Conservation (phyloP, 2,888 invertebrate species). For the Campoplex capitator region DNA sequence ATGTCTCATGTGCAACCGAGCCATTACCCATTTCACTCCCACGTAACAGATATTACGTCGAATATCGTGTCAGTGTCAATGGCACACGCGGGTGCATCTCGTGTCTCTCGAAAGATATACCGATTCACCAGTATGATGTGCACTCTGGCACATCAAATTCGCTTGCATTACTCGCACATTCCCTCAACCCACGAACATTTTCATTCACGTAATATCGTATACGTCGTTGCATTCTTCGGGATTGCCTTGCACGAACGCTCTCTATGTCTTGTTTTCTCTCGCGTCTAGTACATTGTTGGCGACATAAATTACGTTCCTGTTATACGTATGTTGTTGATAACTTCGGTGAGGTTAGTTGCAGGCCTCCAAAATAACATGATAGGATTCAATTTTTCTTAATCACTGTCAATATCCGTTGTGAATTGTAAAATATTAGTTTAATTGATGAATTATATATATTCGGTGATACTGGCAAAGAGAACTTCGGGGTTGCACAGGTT, state of each 20-base stretch:
- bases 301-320: neutral
- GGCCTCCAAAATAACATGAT: neutral
- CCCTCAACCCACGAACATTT: neutral
- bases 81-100: constrained; percentile 72
- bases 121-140: neutral
- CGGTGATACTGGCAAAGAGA: neutral
- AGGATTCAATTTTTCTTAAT: neutral
- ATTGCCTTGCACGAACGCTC: neutral
- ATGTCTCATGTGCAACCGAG: constrained; percentile 37
- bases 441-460: neutral
- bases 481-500: neutral
- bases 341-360: neutral
- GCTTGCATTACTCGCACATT: neutral
- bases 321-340: neutral
- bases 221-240: neutral
- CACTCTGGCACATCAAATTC: neutral
- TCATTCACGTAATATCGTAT: neutral
- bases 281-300: neutral
- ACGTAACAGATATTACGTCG: constrained; percentile 72
- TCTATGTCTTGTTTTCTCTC: neutral
- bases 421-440: neutral
- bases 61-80: constrained; percentile 83
- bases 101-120: neutral
- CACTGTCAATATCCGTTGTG: neutral
- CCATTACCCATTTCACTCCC: constrained; percentile 73